Base-by-base conservation (phyloP, 2,888 invertebrate genomes). In the Teleiodes luculella region DNA sequence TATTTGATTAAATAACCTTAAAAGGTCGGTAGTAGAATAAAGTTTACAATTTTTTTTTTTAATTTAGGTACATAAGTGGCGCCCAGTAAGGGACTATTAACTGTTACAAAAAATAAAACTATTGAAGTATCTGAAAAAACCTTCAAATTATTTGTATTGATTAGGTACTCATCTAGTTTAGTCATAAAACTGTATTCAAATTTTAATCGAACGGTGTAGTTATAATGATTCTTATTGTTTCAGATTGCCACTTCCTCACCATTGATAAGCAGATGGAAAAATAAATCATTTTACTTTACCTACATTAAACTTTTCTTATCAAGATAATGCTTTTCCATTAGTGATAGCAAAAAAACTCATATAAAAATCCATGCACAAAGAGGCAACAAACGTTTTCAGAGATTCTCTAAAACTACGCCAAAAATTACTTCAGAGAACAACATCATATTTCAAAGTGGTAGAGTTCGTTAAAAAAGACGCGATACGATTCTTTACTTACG, bases 401-500 rank as follows among this genome's bases (percentile, higher is more conserved):
- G 89, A 89, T 80, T 82, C 88, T 50, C 65, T 88, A 59, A 87
- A 81, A 80, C 72, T 88, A 65, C 78, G 87, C 1, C 86, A 86
- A 65, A 89, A 89, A 70, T 70, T 89, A 11, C 64, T 89, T 2
- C 78, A 80, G 72, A 69, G 88, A 57, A 80, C 80, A 5, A 85
- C 86, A 50, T 85, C 86, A 31, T 89, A 89, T 56, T 83, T 88
- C 62, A 81, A 89, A 76, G 88, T 81, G 35, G 80, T 84, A 30
- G 88, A 89, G 59, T 89, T 86, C 60, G 84, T 89, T 8, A 89
- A 89, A 67, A 89, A 89, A 62, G 89, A 89, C 87, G 89, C 89
- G 0, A 89, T 88, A 57, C 88, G 89, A 57, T 89, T 80, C 63
- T 87, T 80, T 60, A 86, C 85, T 0, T 86, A 82, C 66, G 86